A percentile compares a stretch with the other conserved stretches of the same genome.
Evolutionary conservation across 2,797 vertebrate genomes (phyloP).

Genomic region (Scolopax rusticola): DNA sequence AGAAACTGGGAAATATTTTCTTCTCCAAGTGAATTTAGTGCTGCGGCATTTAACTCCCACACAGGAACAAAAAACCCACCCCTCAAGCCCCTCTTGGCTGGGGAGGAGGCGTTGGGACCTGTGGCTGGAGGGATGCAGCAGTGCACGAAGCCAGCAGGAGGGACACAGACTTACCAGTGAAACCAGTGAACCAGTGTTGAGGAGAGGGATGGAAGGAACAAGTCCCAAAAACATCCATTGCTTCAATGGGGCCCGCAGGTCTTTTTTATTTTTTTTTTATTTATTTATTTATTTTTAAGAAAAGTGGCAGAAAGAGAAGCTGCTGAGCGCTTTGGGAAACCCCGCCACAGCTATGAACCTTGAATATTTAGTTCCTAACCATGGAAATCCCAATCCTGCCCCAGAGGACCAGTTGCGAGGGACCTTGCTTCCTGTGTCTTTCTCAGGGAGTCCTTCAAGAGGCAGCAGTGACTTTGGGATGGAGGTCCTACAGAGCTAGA

Average conservation of each 20-base stretch:
- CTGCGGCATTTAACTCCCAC: not conserved
- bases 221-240: not conserved
- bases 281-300: too few relatives aligned
- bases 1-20: not conserved
- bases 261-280: not conserved
- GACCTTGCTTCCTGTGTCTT: not conserved
- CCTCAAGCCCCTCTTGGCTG: not conserved
- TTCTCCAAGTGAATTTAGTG: not conserved
- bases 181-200: rapidly evolving
- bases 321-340: not conserved
- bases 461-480: not conserved
- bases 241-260: rapidly evolving
- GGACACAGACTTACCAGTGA: not conserved
- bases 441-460: rapidly evolving
- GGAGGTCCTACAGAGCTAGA: not conserved
- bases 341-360: not conserved
- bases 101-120: not conserved
- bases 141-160: not conserved
- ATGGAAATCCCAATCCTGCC: not conserved
- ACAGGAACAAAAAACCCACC: not conserved
- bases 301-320: not conserved
- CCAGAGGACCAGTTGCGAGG: not conserved
- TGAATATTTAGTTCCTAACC: not conserved
- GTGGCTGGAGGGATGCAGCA: not conserved
- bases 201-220: not conserved